Evolutionary conservation across 1,140 invertebrate species (phyloP).

Genomic region (Periplaneta americana): DNA sequence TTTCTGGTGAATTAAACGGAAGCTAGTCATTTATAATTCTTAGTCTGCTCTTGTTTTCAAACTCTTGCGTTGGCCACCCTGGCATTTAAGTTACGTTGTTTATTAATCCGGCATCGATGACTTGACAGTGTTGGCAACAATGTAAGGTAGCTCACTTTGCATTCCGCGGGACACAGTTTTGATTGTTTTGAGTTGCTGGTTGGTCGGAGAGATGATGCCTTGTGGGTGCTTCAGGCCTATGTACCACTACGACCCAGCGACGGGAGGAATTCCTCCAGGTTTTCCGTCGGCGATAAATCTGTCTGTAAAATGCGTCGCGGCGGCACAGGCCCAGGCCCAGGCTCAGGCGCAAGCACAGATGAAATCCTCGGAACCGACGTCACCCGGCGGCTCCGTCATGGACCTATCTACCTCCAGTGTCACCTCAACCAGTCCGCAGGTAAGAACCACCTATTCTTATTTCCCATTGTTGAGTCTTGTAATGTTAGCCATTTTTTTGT

Average conservation of each 20-base stretch:
- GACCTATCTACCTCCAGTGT: conserved; percentile 82
- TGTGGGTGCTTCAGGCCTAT: conserved; percentile 52
- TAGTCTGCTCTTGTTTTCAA: not conserved
- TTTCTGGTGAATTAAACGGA: no score
- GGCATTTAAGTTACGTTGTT: not conserved
- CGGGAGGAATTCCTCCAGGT: conserved; percentile 52
- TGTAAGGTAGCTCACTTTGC: not conserved
- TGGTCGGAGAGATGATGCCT: not conserved
- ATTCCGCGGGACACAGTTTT: not conserved
- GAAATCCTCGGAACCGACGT: conserved; percentile 54
- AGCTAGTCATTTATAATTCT: no score
- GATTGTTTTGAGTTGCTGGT: not conserved
- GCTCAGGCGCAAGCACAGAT: conserved; percentile 44
- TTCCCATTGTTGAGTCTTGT: no score
- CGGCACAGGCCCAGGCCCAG: conserved; percentile 43
- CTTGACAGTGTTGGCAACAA: not conserved
- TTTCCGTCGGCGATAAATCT: conserved; percentile 76
- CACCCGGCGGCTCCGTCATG: conserved; percentile 72
- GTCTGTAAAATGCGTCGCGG: conserved; percentile 66
- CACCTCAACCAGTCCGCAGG: conserved; percentile 75
- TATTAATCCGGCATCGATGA: not conserved
- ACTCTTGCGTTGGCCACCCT: not conserved
- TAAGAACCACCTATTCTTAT: conserved; percentile 33
- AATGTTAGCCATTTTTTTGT: no score
- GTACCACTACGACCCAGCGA: conserved; percentile 68